phyloP scores from a whole-genome alignment of 2,797 vertebrate species.

The Acomys russatus region DNA sequence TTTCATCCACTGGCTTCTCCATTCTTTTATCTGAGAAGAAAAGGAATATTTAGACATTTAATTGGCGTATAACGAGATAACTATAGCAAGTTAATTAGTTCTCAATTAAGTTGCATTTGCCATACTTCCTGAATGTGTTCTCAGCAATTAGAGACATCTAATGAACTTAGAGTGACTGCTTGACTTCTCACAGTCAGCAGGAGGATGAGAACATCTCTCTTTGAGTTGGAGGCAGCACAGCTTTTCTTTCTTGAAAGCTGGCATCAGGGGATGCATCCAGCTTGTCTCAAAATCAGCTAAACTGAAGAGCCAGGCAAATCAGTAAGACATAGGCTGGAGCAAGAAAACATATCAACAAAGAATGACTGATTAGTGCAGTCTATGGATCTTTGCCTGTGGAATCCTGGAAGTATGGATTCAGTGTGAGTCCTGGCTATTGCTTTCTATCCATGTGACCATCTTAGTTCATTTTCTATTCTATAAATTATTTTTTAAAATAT shows the following conservation, averaged over 20 bases:
- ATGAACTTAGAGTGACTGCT: slow-evolving; percentile 84
- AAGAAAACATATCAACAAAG: not conserved
- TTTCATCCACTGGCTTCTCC: not conserved
- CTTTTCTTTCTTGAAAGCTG: not conserved
- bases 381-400: not conserved
- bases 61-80: slow-evolving; percentile 90
- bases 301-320: not conserved
- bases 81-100: slow-evolving; percentile 89
- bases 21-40: slow-evolving; percentile 87
- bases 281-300: not conserved
- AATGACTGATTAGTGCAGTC: fast-evolving
- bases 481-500: not conserved
- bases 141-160: slow-evolving; percentile 87
- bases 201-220: slow-evolving; percentile 34
- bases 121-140: slow-evolving; percentile 86
- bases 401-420: not conserved
- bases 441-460: not conserved
- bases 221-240: not conserved
- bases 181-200: slow-evolving; percentile 79
- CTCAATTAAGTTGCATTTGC: slow-evolving; percentile 89
- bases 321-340: not conserved
- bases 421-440: not conserved
- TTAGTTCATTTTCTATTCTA: not conserved
- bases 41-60: slow-evolving; percentile 88
- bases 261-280: not conserved